A percentile compares a stretch with the other conserved stretches of the same genome.
Conservation (phyloP, 1,140 invertebrate genomes). For the Leucophenga varia region DNA sequence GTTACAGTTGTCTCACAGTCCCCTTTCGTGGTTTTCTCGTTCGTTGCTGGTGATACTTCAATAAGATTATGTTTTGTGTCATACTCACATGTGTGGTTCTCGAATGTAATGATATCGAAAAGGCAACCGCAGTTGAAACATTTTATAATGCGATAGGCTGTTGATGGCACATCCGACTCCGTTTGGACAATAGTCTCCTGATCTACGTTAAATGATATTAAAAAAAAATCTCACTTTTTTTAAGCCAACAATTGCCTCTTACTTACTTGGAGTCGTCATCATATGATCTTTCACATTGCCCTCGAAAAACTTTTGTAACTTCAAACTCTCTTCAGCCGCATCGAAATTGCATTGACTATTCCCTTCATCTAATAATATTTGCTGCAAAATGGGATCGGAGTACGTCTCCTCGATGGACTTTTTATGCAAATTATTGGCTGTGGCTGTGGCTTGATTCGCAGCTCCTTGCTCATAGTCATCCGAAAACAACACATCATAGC, state of each 20-base stretch:
- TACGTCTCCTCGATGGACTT: slow-evolving; percentile 29
- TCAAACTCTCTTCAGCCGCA: slow-evolving; percentile 33
- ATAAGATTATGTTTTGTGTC: slow-evolving; percentile 16
- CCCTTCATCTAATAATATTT: slow-evolving; percentile 31
- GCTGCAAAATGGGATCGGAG: slow-evolving; percentile 32
- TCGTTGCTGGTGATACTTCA: neutral
- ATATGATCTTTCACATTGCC: slow-evolving; percentile 22
- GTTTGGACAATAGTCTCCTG: no score
- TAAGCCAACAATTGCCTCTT: no score
- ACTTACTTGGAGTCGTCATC: no score
- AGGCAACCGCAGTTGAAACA: slow-evolving; percentile 31
- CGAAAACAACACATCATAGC: no score
- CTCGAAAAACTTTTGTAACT: slow-evolving; percentile 37
- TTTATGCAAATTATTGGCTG: no score
- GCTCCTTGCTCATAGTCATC: neutral
- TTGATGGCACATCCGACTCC: neutral
- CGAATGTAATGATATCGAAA: slow-evolving; percentile 23
- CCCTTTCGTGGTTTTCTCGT: no score
- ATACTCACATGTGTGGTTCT: slow-evolving; percentile 30
- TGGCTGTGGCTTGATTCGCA: slow-evolving; percentile 22
- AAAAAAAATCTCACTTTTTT: no score
- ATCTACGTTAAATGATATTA: no score
- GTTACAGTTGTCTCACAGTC: no score
- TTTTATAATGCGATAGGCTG: slow-evolving; percentile 15
- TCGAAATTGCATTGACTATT: slow-evolving; percentile 34